Base-by-base conservation (phyloP, 2,888 invertebrate genomes). In the Drosophila diplacantha region DNA sequence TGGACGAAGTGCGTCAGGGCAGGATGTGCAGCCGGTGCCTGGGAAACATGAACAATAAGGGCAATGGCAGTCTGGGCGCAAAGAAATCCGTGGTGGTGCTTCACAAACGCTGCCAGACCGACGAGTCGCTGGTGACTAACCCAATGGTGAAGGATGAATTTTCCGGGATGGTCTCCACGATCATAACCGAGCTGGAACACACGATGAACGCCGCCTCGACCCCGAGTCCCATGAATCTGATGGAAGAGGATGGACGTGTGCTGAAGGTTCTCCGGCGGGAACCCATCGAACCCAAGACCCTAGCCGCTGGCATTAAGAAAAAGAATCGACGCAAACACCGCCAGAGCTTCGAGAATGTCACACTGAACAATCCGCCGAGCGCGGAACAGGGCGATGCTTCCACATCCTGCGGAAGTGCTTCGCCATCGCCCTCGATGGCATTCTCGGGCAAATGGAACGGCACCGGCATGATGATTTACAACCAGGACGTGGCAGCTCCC, bases 1-100 rank as follows among this genome's bases (percentile, higher is more conserved):
- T 95, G 74, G 95, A 95, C 85, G 95, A 95, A 93, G 94, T 95
- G 75, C 94, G 95, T 85, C 94, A 94, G 91, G 95, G 95, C 14
- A 93, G 94, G 84, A 90, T 95, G 82, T 95, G 95, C 88, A 92
- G 93, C 77, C 91, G 94, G 80, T 95, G 95, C 86, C 90, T 95
- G 53, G 90, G 94, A 64, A 92, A 91, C 44, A 91, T 92, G 53
- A 91, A 91, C 54, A 91, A 9, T 29, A 4, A 11, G 3, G 4
- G 29, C 11, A 29, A 29, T 29, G 4, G 4, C 4, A 11, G 11
- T 29, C 29, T 11, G 29, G 9, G 2, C 26, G 3, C 8, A 26
- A 9, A 26, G 9, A 8, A 26, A 9, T 5, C 26, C 26, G 26
- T 26, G 9, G 1, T 9, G 0, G 3, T 9, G 26, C 26, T 9